Evolutionary conservation across 2,113 vertebrate species (phyloP).

Genomic region (Sceloporus undulatus): DNA sequence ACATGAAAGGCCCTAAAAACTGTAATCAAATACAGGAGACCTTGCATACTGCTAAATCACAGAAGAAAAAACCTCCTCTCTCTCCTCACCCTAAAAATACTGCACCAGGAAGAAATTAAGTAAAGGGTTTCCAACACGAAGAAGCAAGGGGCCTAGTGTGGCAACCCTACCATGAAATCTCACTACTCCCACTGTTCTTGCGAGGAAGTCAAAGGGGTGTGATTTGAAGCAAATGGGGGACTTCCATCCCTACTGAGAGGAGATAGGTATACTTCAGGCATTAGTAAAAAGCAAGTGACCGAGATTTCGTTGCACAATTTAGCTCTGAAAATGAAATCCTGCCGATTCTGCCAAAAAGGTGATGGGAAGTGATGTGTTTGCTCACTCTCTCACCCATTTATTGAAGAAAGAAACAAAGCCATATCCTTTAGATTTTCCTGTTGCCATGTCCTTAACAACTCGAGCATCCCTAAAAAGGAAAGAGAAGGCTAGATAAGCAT

Average conservation of each 20-base stretch:
- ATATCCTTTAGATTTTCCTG: slow-evolving; percentile 98
- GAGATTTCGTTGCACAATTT: too few species aligned
- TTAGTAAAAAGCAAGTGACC: too few species aligned
- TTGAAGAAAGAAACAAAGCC: slow-evolving; percentile 99
- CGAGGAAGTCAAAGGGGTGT: too few species aligned
- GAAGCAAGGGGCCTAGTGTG: too few species aligned
- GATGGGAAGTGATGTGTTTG: background rate
- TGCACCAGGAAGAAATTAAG: too few species aligned
- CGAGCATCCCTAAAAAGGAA: slow-evolving; percentile 90
- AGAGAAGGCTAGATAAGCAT: slow-evolving; percentile 60
- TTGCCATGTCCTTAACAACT: slow-evolving; percentile 98
- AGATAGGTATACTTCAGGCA: too few species aligned
- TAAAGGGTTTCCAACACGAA: too few species aligned
- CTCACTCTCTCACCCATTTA: slow-evolving; percentile 89
- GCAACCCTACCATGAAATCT: too few species aligned
- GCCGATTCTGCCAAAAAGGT: background rate
- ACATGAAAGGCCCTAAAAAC: background rate
- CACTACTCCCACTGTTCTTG: too few species aligned
- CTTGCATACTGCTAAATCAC: background rate
- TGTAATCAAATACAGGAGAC: background rate
- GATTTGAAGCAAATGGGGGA: too few species aligned
- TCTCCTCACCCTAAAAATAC: too few species aligned
- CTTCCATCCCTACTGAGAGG: too few species aligned
- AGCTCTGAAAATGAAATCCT: background rate
- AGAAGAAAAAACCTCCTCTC: background rate